phyloP scores from a whole-genome alignment of 2,113 vertebrate species.

The Alces alces region DNA sequence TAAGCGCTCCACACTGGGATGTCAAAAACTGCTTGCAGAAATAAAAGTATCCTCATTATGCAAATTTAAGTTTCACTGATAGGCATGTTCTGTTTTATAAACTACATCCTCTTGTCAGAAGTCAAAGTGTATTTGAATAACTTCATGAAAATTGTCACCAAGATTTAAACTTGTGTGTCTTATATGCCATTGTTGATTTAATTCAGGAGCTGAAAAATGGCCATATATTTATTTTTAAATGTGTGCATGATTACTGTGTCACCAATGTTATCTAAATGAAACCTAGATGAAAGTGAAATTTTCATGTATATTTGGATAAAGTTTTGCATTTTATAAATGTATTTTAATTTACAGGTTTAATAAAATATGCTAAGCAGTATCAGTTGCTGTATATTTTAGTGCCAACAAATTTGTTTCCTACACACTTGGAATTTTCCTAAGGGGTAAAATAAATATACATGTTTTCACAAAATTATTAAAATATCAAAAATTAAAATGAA shows the following conservation, averaged over 20 bases:
- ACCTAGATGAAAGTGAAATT: conserved; percentile 83
- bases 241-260: conserved; percentile 87
- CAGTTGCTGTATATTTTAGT: conserved; percentile 93
- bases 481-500: conserved; percentile 84
- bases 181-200: conserved; percentile 90
- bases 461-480: conserved; percentile 85
- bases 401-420: conserved; percentile 88
- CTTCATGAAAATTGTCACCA: conserved; percentile 93
- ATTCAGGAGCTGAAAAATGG: conserved; percentile 88
- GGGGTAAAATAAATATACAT: conserved; percentile 95
- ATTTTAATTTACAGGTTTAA: conserved; percentile 90
- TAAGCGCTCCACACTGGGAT: conserved; percentile 83
- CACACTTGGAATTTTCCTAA: conserved; percentile 87
- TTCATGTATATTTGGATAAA: conserved; percentile 88
- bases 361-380: conserved; percentile 93
- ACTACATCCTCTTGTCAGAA: conserved; percentile 95
- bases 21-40: conserved; percentile 93
- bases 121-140: conserved; percentile 97
- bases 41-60: conserved; percentile 95
- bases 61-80: conserved; percentile 91
- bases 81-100: conserved; percentile 95
- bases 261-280: conserved; percentile 94
- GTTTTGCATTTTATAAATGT: conserved; percentile 88
- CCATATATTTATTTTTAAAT: conserved; percentile 87
- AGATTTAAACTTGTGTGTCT: conserved; percentile 90